These are phyloP conservation scores for Drosophila pseudotalamancana DNA, from an alignment of 2,888 invertebrate genomes.

Conservation along the genomic window DNA sequence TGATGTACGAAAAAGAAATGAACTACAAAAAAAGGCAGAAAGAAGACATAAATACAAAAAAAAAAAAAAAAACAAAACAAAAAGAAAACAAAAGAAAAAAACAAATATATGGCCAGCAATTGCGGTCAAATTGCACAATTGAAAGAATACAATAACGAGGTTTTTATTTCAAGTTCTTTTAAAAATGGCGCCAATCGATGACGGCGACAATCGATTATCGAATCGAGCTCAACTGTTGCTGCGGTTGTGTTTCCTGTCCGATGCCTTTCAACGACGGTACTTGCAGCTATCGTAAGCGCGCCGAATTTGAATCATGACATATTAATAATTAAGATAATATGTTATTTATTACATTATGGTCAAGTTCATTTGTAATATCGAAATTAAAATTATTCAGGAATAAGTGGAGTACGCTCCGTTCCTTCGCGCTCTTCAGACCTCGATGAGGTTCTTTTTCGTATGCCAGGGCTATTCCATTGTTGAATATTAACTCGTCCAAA, in stretches of 20 bases:
- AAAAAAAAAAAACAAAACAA: slow-evolving; percentile 50
- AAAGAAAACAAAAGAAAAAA: slow-evolving; percentile 28
- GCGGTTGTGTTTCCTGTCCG: slow-evolving; percentile 20
- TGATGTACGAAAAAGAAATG: slow-evolving; percentile 58
- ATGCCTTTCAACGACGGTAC: background rate
- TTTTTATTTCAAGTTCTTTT: slow-evolving; percentile 14
- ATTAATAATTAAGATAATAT: no score
- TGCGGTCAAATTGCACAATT: slow-evolving; percentile 23
- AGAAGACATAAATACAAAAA: slow-evolving; percentile 35
- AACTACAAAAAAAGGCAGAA: slow-evolving; percentile 66
- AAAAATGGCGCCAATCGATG: slow-evolving; percentile 8
- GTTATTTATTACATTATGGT: no score
- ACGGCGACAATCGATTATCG: slow-evolving; percentile 20
- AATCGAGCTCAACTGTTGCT: background rate
- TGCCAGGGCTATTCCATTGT: slow-evolving; percentile 87
- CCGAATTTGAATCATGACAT: no score
- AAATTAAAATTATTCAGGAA: slow-evolving; percentile 48
- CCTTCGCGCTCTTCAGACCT: background rate
- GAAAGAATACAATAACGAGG: background rate
- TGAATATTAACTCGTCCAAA: slow-evolving; percentile 89
- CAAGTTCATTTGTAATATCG: no score
- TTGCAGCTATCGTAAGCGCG: background rate
- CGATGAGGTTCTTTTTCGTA: background rate
- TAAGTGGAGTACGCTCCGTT: slow-evolving; percentile 48
- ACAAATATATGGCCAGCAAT: slow-evolving; percentile 25